phyloP scores from a whole-genome alignment of 2,113 vertebrate species.

The Amazona vittata region DNA sequence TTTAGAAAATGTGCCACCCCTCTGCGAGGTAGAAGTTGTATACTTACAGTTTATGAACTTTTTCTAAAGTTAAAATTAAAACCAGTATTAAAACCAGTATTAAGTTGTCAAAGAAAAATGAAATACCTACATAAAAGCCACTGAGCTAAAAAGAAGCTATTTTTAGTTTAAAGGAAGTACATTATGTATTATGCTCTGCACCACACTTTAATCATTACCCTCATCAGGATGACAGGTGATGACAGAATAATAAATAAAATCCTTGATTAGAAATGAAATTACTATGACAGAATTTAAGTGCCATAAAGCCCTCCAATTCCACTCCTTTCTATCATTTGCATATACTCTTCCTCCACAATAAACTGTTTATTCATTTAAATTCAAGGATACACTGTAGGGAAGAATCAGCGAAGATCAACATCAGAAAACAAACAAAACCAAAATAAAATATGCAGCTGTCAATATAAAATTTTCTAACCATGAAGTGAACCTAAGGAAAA shows the following conservation, averaged over 20 bases:
- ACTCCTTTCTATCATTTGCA: not conserved
- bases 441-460: not conserved
- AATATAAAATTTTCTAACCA: not conserved
- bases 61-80: not conserved
- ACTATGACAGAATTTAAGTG: not conserved
- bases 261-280: slow-evolving; percentile 12
- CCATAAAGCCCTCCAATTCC: not conserved
- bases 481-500: not conserved
- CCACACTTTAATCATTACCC: not conserved
- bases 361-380: not conserved
- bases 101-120: not conserved
- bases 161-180: not conserved
- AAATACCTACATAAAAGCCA: not conserved
- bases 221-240: slow-evolving; percentile 9
- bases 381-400: not conserved
- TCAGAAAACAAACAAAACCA: not conserved
- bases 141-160: not conserved
- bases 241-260: slow-evolving; percentile 8
- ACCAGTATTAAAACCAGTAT: not conserved
- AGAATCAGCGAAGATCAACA: not conserved
- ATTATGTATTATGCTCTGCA: not conserved
- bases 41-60: not conserved
- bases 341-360: not conserved
- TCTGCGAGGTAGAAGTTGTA: not conserved
- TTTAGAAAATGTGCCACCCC: not conserved